Evolutionary conservation across 2,113 vertebrate species (phyloP).

Genomic region (Thalassarche chlororhynchos): DNA sequence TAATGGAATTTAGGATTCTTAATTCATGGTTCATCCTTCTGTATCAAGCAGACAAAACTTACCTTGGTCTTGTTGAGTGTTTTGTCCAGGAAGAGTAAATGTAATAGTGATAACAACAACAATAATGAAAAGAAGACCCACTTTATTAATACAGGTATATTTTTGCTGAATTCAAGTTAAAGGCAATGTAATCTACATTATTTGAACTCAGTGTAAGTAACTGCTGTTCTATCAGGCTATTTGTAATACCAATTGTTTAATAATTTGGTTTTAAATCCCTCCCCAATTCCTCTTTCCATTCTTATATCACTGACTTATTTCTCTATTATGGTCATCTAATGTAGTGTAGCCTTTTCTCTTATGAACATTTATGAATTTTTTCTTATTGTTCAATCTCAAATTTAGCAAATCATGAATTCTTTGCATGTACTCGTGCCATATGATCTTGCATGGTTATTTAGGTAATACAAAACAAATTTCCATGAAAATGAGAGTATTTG

Average conservation of each 20-base stretch:
- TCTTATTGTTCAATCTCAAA: neutral
- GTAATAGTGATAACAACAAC: neutral
- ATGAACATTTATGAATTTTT: neutral
- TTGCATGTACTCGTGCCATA: neutral
- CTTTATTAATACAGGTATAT: neutral
- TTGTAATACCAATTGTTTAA: neutral
- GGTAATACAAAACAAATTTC: neutral
- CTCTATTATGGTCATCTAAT: neutral
- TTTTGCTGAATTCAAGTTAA: neutral
- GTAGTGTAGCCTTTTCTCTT: neutral
- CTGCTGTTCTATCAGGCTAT: neutral
- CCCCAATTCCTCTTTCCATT: neutral
- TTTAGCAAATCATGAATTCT: neutral
- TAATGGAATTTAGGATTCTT: neutral
- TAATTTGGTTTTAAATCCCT: neutral
- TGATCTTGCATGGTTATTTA: neutral
- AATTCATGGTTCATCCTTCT: neutral
- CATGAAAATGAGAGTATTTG: neutral
- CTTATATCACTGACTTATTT: neutral
- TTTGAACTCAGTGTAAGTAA: neutral
- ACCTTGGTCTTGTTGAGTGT: neutral
- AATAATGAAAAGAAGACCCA: neutral
- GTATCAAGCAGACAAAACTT: neutral
- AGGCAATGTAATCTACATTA: neutral
- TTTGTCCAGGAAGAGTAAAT: neutral